Evolutionary conservation across 2,797 vertebrate species (phyloP).

Genomic region (Ibycter americanus): DNA sequence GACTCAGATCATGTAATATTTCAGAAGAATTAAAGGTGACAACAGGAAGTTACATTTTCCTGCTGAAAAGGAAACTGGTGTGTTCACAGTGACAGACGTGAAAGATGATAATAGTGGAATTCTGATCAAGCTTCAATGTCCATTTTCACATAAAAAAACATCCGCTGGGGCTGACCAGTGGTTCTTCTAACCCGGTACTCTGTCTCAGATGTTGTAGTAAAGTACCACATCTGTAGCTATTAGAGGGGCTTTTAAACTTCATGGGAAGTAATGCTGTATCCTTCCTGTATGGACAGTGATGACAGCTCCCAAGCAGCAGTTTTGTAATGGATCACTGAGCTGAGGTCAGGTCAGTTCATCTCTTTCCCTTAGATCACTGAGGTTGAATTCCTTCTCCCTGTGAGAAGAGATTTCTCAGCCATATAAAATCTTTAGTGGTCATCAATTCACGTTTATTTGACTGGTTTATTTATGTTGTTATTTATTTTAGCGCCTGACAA

Average conservation of each 20-base stretch:
- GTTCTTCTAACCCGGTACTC: background rate
- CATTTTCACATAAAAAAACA: background rate
- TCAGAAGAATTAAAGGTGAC: background rate
- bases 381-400: background rate
- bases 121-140: background rate
- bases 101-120: background rate
- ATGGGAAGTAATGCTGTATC: background rate
- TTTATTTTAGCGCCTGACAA: slow-evolving; percentile 88
- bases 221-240: background rate
- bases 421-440: background rate
- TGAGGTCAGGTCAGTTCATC: background rate
- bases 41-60: slow-evolving; percentile 33
- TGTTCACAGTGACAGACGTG: background rate
- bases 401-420: background rate
- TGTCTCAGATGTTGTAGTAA: background rate
- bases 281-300: background rate
- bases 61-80: slow-evolving; percentile 15
- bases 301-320: background rate
- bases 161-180: background rate
- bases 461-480: background rate
- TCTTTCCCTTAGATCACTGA: background rate
- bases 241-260: background rate
- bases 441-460: background rate
- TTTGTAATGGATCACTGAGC: background rate
- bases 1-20: background rate